Conservation (phyloP, 2,888 invertebrate genomes). For the Ectemnius cavifrons region DNA sequence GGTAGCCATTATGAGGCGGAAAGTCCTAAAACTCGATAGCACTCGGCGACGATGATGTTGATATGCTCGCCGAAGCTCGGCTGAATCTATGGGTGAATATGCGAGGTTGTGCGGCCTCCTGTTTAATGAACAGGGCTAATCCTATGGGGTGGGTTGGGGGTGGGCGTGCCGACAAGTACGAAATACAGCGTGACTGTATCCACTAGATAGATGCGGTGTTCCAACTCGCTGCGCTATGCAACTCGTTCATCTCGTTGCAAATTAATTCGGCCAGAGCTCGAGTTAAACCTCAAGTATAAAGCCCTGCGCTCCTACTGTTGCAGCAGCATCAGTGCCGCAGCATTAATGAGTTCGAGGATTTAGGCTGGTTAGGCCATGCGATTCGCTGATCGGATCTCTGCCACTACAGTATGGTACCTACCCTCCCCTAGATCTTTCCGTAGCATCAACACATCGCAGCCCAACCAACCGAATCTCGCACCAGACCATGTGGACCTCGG, state of each 20-base stretch:
- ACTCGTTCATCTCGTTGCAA: constrained; percentile 72
- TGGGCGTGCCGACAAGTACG: constrained; percentile 15
- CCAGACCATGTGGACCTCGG: no score
- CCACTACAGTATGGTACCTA: not conserved
- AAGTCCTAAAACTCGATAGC: constrained; percentile 58
- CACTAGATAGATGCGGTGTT: no score
- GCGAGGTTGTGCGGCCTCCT: constrained; percentile 32
- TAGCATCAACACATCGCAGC: not conserved
- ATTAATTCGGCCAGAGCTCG: constrained; percentile 72
- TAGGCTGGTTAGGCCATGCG: constrained; percentile 51
- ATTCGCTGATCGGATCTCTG: constrained; percentile 49
- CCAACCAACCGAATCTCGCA: not conserved
- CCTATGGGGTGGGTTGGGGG: constrained; percentile 60
- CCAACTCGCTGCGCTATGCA: constrained; percentile 5
- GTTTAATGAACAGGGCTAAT: constrained; percentile 75
- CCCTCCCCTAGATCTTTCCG: not conserved
- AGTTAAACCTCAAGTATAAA: constrained; percentile 76
- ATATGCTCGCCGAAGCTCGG: constrained; percentile 25
- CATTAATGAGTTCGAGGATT: constrained; percentile 68
- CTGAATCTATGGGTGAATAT: constrained; percentile 48
- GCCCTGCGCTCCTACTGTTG: constrained; percentile 53
- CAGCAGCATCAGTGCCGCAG: constrained; percentile 18
- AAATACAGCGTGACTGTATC: constrained; percentile 58
- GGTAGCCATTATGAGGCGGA: constrained; percentile 23
- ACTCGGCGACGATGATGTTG: constrained; percentile 57